phyloP scores from a whole-genome alignment of 2,113 vertebrate genomes.

The Boulengeromyrus knoepffleri region DNA sequence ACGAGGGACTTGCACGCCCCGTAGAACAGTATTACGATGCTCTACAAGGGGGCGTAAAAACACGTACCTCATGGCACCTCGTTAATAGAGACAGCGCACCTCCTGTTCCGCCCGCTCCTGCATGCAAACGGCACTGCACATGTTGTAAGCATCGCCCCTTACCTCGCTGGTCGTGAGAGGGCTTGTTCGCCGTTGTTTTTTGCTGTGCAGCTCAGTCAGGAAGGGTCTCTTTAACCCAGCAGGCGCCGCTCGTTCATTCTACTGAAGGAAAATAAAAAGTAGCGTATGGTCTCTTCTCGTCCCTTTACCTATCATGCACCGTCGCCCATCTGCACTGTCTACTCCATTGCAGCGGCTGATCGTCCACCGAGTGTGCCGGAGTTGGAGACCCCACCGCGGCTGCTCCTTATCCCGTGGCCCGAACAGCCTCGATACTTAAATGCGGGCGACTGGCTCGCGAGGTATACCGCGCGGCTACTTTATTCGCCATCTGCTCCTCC shows the following conservation, averaged over 20 bases:
- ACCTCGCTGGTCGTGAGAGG: conserved; percentile 53
- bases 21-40: conserved; percentile 37
- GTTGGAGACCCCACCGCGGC: conserved; percentile 31
- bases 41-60: conserved; percentile 34
- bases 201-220: conserved; percentile 41
- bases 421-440: conserved; percentile 36
- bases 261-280: conserved; percentile 22
- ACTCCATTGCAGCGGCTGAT: conserved; percentile 29
- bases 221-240: conserved; percentile 48
- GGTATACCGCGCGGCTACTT: conserved; percentile 62
- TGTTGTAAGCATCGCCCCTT: conserved; percentile 32
- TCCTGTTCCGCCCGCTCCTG: conserved; percentile 32
- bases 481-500: conserved; percentile 61
- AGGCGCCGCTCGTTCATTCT: conserved; percentile 45
- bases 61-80: conserved; percentile 35
- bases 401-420: conserved; percentile 35
- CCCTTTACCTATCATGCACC: conserved; percentile 26
- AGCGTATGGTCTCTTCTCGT: conserved; percentile 23
- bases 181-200: conserved; percentile 43
- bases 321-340: conserved; percentile 26
- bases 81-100: not conserved
- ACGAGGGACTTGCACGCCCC: conserved; percentile 36
- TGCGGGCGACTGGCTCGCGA: conserved; percentile 46
- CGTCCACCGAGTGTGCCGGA: conserved; percentile 33
- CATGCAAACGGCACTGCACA: not conserved